Percentiles rank a stretch among this genome's conserved stretches.
phyloP scores from a whole-genome alignment of 1,140 invertebrate genomes.

The Drosophila ohnishii region DNA sequence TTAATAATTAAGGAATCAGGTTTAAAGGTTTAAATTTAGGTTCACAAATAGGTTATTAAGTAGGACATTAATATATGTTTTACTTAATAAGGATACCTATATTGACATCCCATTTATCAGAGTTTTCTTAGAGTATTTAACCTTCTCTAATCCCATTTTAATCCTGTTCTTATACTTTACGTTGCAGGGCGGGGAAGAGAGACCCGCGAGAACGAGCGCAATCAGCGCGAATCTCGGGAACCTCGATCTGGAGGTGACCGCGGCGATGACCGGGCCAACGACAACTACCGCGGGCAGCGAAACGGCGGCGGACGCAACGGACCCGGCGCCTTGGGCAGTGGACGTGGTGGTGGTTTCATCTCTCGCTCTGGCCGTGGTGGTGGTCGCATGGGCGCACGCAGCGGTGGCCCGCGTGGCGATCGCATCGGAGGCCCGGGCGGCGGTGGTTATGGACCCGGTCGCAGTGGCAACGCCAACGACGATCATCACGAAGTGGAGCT shows the following conservation, averaged over 20 bases:
- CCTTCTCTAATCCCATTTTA: neutral
- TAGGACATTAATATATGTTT: neutral
- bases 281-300: constrained; percentile 83
- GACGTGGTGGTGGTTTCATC: constrained; percentile 83
- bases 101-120: neutral
- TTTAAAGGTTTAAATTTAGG: no score
- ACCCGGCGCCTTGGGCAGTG: constrained; percentile 67
- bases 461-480: constrained; percentile 75
- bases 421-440: constrained; percentile 84
- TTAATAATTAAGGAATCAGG: neutral
- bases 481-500: constrained; percentile 84
- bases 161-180: neutral
- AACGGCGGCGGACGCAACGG: constrained; percentile 68
- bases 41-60: neutral
- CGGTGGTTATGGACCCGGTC: constrained; percentile 84
- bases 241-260: constrained; percentile 84
- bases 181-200: constrained; percentile 81
- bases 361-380: constrained; percentile 83
- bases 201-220: constrained; percentile 82
- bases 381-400: constrained; percentile 83
- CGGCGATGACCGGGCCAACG: constrained; percentile 82
- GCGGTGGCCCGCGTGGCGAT: constrained; percentile 83
- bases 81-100: neutral
- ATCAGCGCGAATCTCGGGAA: constrained; percentile 81
- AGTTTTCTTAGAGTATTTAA: no score